Percentiles rank a stretch among this genome's conserved stretches.
Conservation (phyloP, 2,113 vertebrate genomes). For the Caranx melampygus region DNA sequence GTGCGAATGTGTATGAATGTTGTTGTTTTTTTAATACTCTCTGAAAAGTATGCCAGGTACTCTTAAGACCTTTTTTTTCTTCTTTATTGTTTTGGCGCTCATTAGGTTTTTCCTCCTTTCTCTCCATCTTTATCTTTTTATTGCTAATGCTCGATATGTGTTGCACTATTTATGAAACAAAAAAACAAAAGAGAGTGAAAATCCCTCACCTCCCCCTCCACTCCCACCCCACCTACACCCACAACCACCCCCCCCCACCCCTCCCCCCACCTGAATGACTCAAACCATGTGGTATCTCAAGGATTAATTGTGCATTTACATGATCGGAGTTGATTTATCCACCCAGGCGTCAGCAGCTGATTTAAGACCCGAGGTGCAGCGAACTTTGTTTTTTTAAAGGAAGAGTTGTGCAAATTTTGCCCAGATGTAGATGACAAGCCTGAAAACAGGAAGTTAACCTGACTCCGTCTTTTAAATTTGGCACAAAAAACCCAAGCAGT, state of each 20-base stretch:
- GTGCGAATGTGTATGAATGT: constrained; percentile 85
- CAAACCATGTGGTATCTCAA: constrained; percentile 43
- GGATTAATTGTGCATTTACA: constrained; percentile 57
- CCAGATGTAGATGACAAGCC: not conserved
- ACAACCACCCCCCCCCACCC: not conserved
- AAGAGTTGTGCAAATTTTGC: constrained; percentile 1
- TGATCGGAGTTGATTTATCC: constrained; percentile 36
- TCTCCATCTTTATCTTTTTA: constrained; percentile 71
- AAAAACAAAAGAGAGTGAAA: constrained; percentile 36
- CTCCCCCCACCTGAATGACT: not conserved
- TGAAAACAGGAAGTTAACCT: not conserved
- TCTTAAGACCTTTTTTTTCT: constrained; percentile 64
- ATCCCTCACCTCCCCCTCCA: not conserved
- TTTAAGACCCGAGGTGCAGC: constrained; percentile 48
- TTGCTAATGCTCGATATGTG: constrained; percentile 67
- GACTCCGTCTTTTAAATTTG: too few relatives aligned
- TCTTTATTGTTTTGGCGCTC: constrained; percentile 49
- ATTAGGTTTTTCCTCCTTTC: constrained; percentile 56
- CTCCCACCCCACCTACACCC: not conserved
- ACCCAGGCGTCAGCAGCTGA: not conserved
- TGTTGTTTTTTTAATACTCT: constrained; percentile 80
- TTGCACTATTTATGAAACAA: constrained; percentile 75
- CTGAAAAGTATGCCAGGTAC: constrained; percentile 80
- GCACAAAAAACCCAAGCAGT: too few relatives aligned
- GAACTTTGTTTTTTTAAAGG: constrained; percentile 11